These are phyloP conservation scores for Margaritifera margaritifera DNA, from an alignment of 2,888 invertebrate species.

Conservation along the genomic window DNA sequence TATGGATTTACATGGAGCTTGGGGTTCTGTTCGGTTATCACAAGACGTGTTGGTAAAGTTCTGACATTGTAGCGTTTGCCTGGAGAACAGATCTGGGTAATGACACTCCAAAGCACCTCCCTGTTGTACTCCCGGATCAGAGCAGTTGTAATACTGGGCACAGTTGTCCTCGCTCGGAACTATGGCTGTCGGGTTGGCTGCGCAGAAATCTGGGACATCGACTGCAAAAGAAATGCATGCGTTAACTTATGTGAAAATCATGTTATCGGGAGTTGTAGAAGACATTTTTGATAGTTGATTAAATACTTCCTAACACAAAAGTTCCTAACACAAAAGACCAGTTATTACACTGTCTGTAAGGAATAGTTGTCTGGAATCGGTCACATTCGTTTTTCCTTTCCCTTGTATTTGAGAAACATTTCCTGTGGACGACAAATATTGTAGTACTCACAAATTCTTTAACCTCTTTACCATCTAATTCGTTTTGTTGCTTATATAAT, in stretches of 20 bases:
- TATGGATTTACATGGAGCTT: slow-evolving; percentile 30
- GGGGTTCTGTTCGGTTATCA: slow-evolving; percentile 20
- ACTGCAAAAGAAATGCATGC: not conserved
- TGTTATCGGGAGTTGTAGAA: not conserved
- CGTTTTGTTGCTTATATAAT: no score
- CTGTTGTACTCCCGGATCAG: slow-evolving; percentile 1
- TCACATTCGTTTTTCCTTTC: no score
- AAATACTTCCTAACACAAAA: no score
- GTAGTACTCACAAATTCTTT: no score
- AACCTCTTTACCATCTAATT: no score
- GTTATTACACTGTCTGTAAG: no score
- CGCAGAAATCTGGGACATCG: slow-evolving; percentile 4
- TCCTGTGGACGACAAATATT: no score
- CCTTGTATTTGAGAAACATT: no score
- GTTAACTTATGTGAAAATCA: not conserved
- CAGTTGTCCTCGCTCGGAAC: slow-evolving; percentile 21
- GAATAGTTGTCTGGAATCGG: no score
- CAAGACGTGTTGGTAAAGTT: slow-evolving; percentile 20
- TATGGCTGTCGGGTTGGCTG: slow-evolving; percentile 5
- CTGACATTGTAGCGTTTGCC: slow-evolving; percentile 13
- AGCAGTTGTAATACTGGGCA: slow-evolving; percentile 26
- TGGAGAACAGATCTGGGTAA: slow-evolving; percentile 29
- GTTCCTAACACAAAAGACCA: no score
- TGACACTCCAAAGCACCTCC: slow-evolving; percentile 18
- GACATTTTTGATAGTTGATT: no score